phyloP scores from a whole-genome alignment of 2,888 invertebrate genomes.

The Cyclophora albipunctata region DNA sequence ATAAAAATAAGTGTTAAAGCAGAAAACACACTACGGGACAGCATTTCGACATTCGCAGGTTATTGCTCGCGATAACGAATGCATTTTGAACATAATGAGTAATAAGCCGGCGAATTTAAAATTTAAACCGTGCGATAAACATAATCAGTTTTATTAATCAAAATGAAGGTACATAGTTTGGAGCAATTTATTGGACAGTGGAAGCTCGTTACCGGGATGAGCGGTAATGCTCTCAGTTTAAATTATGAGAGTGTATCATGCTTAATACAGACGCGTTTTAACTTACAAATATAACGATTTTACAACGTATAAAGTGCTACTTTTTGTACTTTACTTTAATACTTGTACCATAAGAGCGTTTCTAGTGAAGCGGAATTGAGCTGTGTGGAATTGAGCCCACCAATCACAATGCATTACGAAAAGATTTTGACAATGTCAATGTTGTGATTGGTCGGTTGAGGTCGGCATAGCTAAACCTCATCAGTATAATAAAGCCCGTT shows the following conservation, averaged over 20 bases:
- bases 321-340: no score
- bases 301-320: no score
- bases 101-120: slow-evolving; percentile 43
- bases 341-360: no score
- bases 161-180: slow-evolving; percentile 44
- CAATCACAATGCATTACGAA: no score
- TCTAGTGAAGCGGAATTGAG: no score
- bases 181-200: slow-evolving; percentile 58
- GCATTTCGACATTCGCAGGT: slow-evolving; percentile 22
- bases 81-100: slow-evolving; percentile 38
- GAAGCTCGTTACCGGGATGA: slow-evolving; percentile 59
- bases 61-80: slow-evolving; percentile 30
- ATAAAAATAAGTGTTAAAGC: slow-evolving; percentile 1
- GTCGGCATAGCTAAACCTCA: no score
- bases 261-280: slow-evolving; percentile 40
- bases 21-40: slow-evolving; percentile 16
- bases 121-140: slow-evolving; percentile 45
- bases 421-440: no score
- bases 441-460: no score
- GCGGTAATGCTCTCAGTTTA: slow-evolving; percentile 48
- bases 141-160: slow-evolving; percentile 60
- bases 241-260: slow-evolving; percentile 46
- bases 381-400: no score
- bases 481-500: no score
- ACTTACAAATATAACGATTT: slow-evolving; percentile 22